A percentile compares a stretch with the other conserved stretches of the same genome.
phyloP scores from a whole-genome alignment of 2,113 vertebrate genomes.

The Psilopsiagon aurifrons region DNA sequence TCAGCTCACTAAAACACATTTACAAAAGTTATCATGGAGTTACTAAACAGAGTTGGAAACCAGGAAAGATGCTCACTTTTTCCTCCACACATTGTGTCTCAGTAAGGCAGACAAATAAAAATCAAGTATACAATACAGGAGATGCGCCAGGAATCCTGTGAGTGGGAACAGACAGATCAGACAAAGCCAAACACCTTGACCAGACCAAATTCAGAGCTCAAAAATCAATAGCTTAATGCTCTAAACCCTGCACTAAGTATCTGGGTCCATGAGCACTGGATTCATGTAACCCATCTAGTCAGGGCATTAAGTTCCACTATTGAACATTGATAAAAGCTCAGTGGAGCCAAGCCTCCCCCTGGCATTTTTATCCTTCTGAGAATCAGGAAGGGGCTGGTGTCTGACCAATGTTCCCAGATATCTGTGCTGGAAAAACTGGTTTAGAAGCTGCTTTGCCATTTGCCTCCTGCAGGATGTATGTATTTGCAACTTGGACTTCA shows the following conservation, averaged over 20 bases:
- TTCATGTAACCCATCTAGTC: accelerated
- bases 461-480: accelerated
- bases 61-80: not conserved
- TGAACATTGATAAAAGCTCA: too few relatives aligned
- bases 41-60: accelerated
- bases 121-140: not conserved
- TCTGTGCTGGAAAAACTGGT: accelerated
- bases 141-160: not conserved
- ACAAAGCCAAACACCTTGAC: not conserved
- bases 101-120: not conserved
- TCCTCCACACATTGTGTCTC: not conserved
- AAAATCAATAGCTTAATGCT: not conserved
- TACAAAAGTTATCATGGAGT: not conserved
- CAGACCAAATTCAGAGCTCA: not conserved
- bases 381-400: not conserved
- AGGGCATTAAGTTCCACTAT: not conserved
- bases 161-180: not conserved
- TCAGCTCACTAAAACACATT: not conserved
- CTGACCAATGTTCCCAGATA: not conserved
- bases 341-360: not conserved
- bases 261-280: not conserved
- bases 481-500: accelerated
- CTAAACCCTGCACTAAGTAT: not conserved
- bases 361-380: not conserved
- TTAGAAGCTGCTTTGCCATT: not conserved